phyloP scores from a whole-genome alignment of 2,113 vertebrate species.

The Aptenodytes patagonicus region DNA sequence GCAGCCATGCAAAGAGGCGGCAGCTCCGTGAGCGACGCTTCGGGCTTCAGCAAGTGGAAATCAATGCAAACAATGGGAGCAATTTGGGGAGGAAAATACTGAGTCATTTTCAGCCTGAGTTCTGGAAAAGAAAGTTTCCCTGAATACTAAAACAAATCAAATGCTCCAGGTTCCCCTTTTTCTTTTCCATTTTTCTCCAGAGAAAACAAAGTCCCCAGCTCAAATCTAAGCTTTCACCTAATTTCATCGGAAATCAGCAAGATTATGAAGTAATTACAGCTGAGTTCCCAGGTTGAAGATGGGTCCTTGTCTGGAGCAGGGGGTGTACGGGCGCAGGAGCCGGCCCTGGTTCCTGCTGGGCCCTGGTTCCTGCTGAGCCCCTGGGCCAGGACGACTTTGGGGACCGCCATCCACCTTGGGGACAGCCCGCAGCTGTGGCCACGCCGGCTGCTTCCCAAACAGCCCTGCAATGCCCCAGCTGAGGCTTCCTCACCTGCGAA shows the following conservation, averaged over 20 bases:
- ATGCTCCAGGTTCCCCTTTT: neutral
- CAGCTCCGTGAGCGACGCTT: neutral
- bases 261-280: neutral
- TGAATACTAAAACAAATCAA: neutral
- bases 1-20: neutral
- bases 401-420: neutral
- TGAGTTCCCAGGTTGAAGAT: neutral
- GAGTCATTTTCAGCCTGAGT: neutral
- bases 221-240: neutral
- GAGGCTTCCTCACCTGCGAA: neutral
- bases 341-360: neutral
- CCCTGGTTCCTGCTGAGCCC: neutral
- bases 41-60: neutral
- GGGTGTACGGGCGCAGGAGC: rapidly evolving
- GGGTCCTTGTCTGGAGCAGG: neutral
- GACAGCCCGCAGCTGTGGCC: rapidly evolving
- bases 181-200: neutral
- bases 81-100: neutral
- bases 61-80: neutral
- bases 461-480: rapidly evolving
- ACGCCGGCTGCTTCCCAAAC: neutral
- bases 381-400: neutral
- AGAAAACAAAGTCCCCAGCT: neutral
- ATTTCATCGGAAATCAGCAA: neutral
- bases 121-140: neutral